Evolutionary conservation across 2,113 vertebrate genomes (phyloP), one percentile per base, ranked within the genome.

Genomic region (Misgurnus mizolepis): DNA sequence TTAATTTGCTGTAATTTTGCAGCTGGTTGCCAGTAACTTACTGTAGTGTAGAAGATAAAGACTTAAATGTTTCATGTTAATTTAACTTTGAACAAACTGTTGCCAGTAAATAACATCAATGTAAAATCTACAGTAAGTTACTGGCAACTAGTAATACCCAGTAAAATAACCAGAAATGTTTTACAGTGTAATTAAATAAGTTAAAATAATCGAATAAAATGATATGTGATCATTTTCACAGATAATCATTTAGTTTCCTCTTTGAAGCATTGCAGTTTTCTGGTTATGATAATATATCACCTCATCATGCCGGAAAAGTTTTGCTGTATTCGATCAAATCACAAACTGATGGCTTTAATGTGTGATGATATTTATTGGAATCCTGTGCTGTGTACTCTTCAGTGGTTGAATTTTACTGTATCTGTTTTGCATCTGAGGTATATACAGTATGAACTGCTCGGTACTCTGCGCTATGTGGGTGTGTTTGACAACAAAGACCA

Each of bases 261-360:
- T 47, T 72, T 80, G 47, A 47, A 74, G 45, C 66, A 56, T 18
- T 86, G 78, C 45, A 49, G 60, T 79, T 73, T 40, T 65, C 81
- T 82, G 43, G 68, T 69, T 50, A 66, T 60, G 11, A 17, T 62
- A 53, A 50, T 74, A 40, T 60, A 49, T 67, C 17, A 10, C 45
- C 10, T 80, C 53, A 17, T 22, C 7, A 17, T 34, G 27, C 3
- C n/a, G 14, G 18, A 39, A 6, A 49, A 67, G 34, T 67, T 64
- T 65, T 58, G 71, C 69, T 49, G 39, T 65, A 71, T 18, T 12
- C 15, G 1, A 74, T 47, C 7, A 3, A 61, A 18, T 12, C 18
- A 7, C 5, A 47, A 49, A 47, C 41, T n/a, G 43, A 39, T 49
- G 18, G 41, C 40, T 17, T 62, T 62, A 10, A 10, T 22, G 1